A percentile compares a stretch with the other conserved stretches of the same genome.
phyloP scores from a whole-genome alignment of 2,888 invertebrate species.

The Loripinus fragilis region DNA sequence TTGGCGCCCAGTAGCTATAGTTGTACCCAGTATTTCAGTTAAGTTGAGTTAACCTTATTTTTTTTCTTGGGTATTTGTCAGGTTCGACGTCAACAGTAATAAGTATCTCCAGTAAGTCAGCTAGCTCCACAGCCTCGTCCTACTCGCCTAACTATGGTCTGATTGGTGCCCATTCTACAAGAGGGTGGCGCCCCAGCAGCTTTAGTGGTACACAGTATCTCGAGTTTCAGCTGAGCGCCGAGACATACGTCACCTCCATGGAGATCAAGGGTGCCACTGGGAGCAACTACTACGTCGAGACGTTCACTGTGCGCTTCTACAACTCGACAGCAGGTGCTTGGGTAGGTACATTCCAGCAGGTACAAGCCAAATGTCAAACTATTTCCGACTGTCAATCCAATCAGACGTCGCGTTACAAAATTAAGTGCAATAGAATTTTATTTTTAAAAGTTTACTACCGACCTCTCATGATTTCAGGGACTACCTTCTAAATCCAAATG shows the following conservation, averaged over 20 bases:
- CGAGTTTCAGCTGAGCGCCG: conserved; percentile 42
- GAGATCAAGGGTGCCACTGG: conserved; percentile 56
- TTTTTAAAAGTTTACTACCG: too few species aligned
- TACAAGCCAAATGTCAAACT: too few species aligned
- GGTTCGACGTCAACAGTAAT: not conserved
- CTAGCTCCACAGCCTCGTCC: not conserved
- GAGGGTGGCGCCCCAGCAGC: conserved; percentile 56
- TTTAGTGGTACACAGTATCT: conserved; percentile 47
- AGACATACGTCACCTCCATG: conserved; percentile 61
- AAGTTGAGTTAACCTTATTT: too few species aligned
- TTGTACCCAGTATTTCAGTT: too few species aligned
- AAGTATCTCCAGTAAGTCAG: not conserved
- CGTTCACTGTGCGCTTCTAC: conserved; percentile 55
- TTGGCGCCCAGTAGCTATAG: conserved; percentile 51
- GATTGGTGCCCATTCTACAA: conserved; percentile 30
- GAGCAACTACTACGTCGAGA: conserved; percentile 51
- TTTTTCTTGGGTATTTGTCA: too few species aligned
- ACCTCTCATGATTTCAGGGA: too few species aligned
- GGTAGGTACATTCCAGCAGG: conserved; percentile 55
- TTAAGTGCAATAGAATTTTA: too few species aligned
- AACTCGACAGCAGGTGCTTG: conserved; percentile 43
- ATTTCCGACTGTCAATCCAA: too few species aligned
- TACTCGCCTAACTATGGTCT: conserved; percentile 47
- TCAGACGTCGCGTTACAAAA: too few species aligned
- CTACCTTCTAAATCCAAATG: too few species aligned